Base-by-base conservation (phyloP, 2,797 vertebrate genomes). In the Ataeniobius toweri region DNA sequence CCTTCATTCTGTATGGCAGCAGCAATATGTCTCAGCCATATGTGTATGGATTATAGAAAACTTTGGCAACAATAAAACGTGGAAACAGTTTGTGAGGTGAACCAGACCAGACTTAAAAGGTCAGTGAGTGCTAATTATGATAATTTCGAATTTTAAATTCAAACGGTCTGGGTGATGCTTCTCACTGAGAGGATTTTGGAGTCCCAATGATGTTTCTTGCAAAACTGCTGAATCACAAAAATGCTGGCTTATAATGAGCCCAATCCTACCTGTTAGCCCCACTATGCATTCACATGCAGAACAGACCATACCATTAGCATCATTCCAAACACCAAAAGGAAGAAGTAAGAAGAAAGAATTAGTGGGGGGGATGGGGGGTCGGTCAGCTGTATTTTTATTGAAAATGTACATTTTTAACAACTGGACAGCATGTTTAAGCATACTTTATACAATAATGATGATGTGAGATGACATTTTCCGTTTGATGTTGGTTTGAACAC, bases 401-500 rank as follows among this genome's bases (percentile, higher is more conserved):
- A 67, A 0, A 39, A 1, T 10, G 36, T 41, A 39, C 8, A 24
- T 67, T 41, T 67, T 7, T 65, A 39, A 22, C 61, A 22, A 20
- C 31, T 63, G 7, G 61, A 20, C 36, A 22, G 18, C 8, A 12
- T 24, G 3, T 22, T 24, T 41, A 67, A 12, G 63, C 63, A 12
- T 13, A 20, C 28, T 20, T 41, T 1, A 24, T 2, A 22, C 53
- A 7, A 7, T 55, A 55, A 22, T 55, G 6, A 39, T 20, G 8
- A 5, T 41, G 20, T 24, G 18, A 67, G 63, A 36, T 10, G 36
- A 22, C 22, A 12, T 7, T 24, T 67, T 41, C 18, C 7, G 0
- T 5, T 24, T 24, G 50, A 70, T 73, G 50, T 79, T 74, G n/a
- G 65, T 86, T 72, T 80, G 46, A 86, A 85, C 73, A 48, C 61